Base-by-base conservation (phyloP, 2,797 vertebrate genomes). In the Sebastes taczanowskii region DNA sequence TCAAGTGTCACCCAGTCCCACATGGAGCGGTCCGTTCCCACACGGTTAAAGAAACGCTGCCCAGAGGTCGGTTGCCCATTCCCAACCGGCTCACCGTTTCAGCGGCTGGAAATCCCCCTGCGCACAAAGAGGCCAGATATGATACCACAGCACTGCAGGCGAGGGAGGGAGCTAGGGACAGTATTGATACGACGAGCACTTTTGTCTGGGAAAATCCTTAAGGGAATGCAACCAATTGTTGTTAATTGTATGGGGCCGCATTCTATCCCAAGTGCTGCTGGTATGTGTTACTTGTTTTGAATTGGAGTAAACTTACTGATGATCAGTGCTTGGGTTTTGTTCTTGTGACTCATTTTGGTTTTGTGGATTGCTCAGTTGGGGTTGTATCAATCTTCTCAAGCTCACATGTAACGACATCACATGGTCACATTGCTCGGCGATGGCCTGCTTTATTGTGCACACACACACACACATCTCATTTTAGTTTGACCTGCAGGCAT, bases 111-210 rank as follows among this genome's bases (percentile, higher is more conserved):
- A 96, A 95, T 96, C 95, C 95, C 95, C 95, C 86, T 78, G 81
- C 4, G 90, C 94, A 96, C 95, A 96, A 96, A 95, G 95, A 94
- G 90, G 89, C 92, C 93, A 94, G 94, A 95, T 95, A 95, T 95
- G 94, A 96, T 95, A 94, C 92, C 90, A 89, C 90, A 90, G 90
- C 94, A 95, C 95, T 96, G 94, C 94, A 95, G 95, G 95, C 94
- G 70, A 94, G 94, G 95, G 95, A 95, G 95, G 95, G 89, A 93
- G 90, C 91, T 68, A 18, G 86, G 90, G 88, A 94, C 93, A 92
- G 87, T 93, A 95, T 95, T 95, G 94, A 96, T 95, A 94, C 86
- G 82, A 83, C 81, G 70, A 89, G 84, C 80, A 93, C 94, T 92
- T 91, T 94, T 93, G 94, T 95, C 90, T 95, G 93, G 86, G 90